Evolutionary conservation across 2,888 invertebrate species (phyloP), one percentile per base, ranked within the genome.

Genomic region (Gnatocerus cornutus): DNA sequence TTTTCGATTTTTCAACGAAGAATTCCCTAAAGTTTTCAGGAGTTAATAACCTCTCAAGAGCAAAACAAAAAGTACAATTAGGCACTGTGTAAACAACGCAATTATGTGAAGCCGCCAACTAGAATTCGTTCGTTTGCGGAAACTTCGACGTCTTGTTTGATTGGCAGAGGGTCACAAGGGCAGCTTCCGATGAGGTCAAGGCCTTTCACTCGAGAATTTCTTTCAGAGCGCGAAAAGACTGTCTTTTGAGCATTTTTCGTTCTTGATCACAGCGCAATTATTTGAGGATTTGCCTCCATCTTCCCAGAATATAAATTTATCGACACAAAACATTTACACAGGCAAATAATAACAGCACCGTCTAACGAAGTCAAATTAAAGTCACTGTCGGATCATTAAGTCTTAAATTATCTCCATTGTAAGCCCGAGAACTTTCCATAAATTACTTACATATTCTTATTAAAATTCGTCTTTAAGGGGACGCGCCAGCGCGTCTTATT

Each of bases 391-490:
- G 41, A 41, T 52, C 62, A 52, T 62, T 62, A 62, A 50, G 52
- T 52, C 29, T 39, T 37, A 62, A 62, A 62, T 62, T 62, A 62
- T 50, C 39, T 62, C 62, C 62, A 62, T 62, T 62, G 62, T 62
- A 29, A 50, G 43, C 29, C 13, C 41, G 9, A 14, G 43, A 62
- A 21, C 50, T 62, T 50, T 52, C 50, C 62, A 52, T 62, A 50
- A 62, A 62, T 62, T 52, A 62, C 50, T 52, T 52, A 62, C 59
- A 59, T 43, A 29, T 21, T 45, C 10, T 10, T 37, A 39, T 62
- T 62, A 62, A 62, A 62, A 62, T 50, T 62, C 29, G 29, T 52
- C 52, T 29, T 27, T 13, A 12, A 10, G 52, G 52, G 55, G 43
- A 53, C 46, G 45, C 55, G 55, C 53, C 55, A 52, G 43, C 43